Base-by-base conservation (phyloP, 2,113 vertebrate genomes). In the Gorsachius goisagi region DNA sequence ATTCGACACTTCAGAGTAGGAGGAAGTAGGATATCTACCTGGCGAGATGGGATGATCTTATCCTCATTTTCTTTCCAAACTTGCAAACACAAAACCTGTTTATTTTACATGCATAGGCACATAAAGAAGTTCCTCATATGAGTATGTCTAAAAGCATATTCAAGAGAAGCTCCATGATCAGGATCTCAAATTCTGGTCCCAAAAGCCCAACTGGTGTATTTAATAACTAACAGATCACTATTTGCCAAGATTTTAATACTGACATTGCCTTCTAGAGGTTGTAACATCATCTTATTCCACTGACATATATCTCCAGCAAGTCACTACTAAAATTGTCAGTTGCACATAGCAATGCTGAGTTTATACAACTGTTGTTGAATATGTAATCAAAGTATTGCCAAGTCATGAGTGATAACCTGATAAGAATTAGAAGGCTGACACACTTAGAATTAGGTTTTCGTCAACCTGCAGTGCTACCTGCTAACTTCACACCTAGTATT, bases 41-140 rank as follows among this genome's bases (percentile, higher is more conserved):
- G 10, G 5, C 20, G 11, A 26, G 7, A 24, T 21, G 11, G 21
- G 20, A 62, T 28, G 10, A 32, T 49, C 30, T 66, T 15, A 79
- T 12, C 17, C 35, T 18, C 15, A 28, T 27, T 49, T 45, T 60
- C 53, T 64, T 59, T 27, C 17, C 55, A 27, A 83, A 41, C 30
- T 26, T 69, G n/a, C 22, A 44, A 63, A 45, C 24, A 9, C 56
- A 59, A 64, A 45, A 59, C 5, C 33, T 23, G 5, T 37, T 73
- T 26, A 30, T 30, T 28, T 75, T 8, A 24, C 14, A 62, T 0
- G 0, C n/a, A 11, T 0, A 37, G 71, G 12, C 49, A 82, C 44
- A 50, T 27, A 17, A 75, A n/a, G 23, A 8, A 59, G 5, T 67
- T 63, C n/a, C 44, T 68, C 6, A 22, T 22, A 17, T 24, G 6